These are phyloP conservation scores for Agyllia agylla DNA, from an alignment of 2,888 invertebrate species.

Conservation along the genomic window DNA sequence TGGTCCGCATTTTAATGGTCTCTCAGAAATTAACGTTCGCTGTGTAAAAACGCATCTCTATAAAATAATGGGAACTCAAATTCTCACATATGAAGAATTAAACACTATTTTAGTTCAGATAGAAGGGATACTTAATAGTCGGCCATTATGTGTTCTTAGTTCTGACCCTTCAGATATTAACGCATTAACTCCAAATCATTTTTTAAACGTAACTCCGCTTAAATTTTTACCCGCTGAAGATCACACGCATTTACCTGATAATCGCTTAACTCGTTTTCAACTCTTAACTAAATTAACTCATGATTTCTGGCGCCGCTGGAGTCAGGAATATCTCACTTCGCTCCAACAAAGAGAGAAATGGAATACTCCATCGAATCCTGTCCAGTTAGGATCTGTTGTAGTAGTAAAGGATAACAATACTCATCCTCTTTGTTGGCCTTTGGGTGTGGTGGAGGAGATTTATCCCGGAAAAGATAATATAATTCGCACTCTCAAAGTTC, in stretches of 20 bases:
- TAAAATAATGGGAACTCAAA: neutral
- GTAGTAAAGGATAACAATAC: neutral
- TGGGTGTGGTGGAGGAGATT: neutral
- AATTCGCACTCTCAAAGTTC: neutral
- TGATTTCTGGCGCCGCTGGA: neutral
- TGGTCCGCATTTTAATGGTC: neutral
- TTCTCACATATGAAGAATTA: neutral
- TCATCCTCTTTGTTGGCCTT: neutral
- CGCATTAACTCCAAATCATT: neutral
- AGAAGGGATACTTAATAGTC: neutral
- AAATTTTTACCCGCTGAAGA: neutral
- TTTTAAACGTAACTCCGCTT: neutral
- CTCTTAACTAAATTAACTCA: neutral
- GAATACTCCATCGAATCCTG: constrained; percentile 35
- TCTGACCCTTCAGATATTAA: neutral
- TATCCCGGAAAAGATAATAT: neutral
- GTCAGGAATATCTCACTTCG: neutral
- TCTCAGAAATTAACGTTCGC: neutral
- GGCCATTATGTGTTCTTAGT: neutral
- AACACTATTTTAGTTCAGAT: neutral
- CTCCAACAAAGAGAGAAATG: neutral
- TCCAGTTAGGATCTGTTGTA: neutral
- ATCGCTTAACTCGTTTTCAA: neutral
- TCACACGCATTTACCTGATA: neutral
- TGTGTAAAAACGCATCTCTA: neutral